Conservation (phyloP, 2,888 invertebrate species). For the Agrilus cyanescens region DNA sequence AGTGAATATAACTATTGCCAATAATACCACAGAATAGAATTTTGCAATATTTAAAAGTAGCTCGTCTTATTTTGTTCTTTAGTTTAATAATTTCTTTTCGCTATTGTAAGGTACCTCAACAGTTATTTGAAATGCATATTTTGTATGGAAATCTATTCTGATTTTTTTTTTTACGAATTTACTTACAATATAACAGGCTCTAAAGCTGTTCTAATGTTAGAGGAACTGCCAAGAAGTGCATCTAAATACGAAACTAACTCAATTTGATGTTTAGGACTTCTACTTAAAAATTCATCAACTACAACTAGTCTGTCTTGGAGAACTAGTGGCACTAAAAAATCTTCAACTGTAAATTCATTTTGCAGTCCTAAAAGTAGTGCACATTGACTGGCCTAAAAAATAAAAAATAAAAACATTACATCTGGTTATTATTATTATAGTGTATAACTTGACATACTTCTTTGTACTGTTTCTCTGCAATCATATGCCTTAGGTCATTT, state of each 20-base stretch:
- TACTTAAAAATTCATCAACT: conserved; percentile 63
- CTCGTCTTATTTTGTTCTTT: no score
- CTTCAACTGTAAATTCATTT: conserved; percentile 53
- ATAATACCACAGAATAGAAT: no score
- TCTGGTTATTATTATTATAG: neutral
- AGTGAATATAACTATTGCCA: no score
- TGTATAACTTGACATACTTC: conserved; percentile 35
- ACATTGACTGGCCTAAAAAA: conserved; percentile 52
- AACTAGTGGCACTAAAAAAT: conserved; percentile 64
- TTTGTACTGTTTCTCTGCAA: conserved; percentile 50
- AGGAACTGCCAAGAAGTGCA: conserved; percentile 49
- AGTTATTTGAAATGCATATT: no score
- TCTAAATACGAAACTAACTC: conserved; percentile 61
- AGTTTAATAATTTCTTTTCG: no score
- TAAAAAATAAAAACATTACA: conserved; percentile 3
- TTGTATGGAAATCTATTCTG: no score
- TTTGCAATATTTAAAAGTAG: no score
- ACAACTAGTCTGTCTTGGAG: conserved; percentile 68
- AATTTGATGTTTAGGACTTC: conserved; percentile 51
- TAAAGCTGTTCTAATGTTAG: conserved; percentile 44
- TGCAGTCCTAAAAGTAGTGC: conserved; percentile 54
- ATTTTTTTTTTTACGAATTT: neutral
- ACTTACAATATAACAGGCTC: conserved; percentile 44
- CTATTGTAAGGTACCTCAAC: no score
- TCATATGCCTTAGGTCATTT: conserved; percentile 46